Conservation (phyloP, 2,113 vertebrate genomes). For the Barbus barbus region DNA sequence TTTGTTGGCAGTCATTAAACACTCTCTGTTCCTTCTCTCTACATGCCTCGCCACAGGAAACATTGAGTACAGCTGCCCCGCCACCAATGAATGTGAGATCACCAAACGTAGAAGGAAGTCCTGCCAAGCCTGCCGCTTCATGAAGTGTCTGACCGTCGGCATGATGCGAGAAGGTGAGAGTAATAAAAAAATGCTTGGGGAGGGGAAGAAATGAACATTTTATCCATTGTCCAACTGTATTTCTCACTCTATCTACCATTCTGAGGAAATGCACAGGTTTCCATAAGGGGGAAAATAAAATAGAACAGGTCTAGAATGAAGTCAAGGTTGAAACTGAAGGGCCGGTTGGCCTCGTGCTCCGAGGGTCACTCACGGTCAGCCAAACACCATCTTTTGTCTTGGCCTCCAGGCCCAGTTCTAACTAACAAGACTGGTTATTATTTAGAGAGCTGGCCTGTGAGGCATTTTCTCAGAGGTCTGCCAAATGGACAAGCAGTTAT, state of each 20-base stretch:
- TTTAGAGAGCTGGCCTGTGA: conserved; percentile 53
- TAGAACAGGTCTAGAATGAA: conserved; percentile 32
- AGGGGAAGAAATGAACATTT: conserved; percentile 40
- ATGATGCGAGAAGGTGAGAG: conserved; percentile 99
- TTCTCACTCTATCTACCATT: not conserved
- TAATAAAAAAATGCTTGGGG: conserved; percentile 40
- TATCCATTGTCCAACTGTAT: not conserved
- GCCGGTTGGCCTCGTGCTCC: conserved; percentile 66
- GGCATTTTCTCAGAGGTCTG: conserved; percentile 50
- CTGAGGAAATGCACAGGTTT: conserved; percentile 46
- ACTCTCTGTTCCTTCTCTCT: conserved; percentile 59
- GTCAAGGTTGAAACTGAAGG: conserved; percentile 80
- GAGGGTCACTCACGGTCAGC: conserved; percentile 67
- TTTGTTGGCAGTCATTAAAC: conserved; percentile 47
- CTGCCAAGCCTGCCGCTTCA: conserved; percentile 99
- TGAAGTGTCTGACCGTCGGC: conserved; percentile 99
- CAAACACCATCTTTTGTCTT: conserved; percentile 61
- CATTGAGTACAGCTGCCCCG: conserved; percentile 99
- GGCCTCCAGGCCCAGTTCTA: conserved; percentile 62
- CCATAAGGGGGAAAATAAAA: not conserved
- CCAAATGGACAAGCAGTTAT: conserved; percentile 50
- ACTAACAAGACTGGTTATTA: conserved; percentile 60
- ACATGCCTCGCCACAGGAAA: conserved; percentile 83
- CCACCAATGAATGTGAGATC: conserved; percentile 98
- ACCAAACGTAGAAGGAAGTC: conserved; percentile 99